Evolutionary conservation across 2,797 vertebrate species (phyloP), one percentile per base, ranked within the genome.

Genomic region (Lithobates pipiens): DNA sequence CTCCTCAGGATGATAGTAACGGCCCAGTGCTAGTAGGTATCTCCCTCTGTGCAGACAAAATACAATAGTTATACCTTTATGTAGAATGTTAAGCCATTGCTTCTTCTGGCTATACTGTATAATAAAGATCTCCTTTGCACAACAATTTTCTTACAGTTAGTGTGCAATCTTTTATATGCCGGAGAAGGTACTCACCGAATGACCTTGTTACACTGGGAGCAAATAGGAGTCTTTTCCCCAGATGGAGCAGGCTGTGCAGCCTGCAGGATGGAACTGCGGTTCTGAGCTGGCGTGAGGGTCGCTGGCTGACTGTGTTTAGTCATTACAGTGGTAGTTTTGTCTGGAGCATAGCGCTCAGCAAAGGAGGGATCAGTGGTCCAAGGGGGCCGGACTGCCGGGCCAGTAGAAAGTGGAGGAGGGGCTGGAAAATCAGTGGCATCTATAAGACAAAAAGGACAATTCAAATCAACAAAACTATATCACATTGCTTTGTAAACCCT

Each of bases 1-100:
- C 91, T 99, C 98, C 93, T 99, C 98, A 0, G 98, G 98, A 92
- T 99, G 98, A 95, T 99, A 99, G 4, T 98, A 98, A 2, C 95
- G 96, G 15, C 98, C 98, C 91, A 99, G 92, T 0, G 98, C 98
- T 82, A 99, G 97, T 86, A 99, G 93, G 89, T 99, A 99, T 36
- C 97, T 97, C 75, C 98, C 98, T 91, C 98, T 99, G 91, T 0
- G 44, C 23, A 86, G 32, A 69, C 61, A 86, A 10, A 42, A 74
- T 16, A 72, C 3, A 13, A 54, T 39, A 10, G 13, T 27, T 75
- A 68, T 39, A 63, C 13, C 4, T 39, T 18, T 36, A 39, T 32
- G 32, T 32, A n/a, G 1, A 13, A 11, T 27, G 1, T 13, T 10
- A 8, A 67, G 25, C 1, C 11, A 61, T 61, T 57, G 50, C 50